Evolutionary conservation across 2,888 invertebrate genomes (phyloP).

Genomic region (Tipula confusa): DNA sequence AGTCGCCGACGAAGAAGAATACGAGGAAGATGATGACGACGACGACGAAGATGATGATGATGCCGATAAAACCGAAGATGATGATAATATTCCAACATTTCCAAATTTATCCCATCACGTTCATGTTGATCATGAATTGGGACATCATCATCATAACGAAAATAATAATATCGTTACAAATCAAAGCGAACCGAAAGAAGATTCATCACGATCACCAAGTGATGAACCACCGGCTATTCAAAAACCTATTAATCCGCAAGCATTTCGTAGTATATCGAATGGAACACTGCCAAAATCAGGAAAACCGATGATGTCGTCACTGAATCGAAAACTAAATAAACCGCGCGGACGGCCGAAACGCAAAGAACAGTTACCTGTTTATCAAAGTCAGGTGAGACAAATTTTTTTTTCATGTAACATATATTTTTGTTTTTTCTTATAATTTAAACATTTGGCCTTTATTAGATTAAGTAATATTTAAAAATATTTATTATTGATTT

Average conservation of each 20-base stretch:
- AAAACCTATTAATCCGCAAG: slow-evolving; percentile 5
- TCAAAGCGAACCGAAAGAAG: background rate
- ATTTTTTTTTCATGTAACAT: no score
- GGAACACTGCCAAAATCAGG: slow-evolving; percentile 48
- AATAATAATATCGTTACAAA: background rate
- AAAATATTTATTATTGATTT: background rate
- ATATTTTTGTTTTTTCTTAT: slow-evolving; percentile 21
- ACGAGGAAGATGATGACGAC: slow-evolving; percentile 34
- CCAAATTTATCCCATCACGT: background rate
- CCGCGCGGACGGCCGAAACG: slow-evolving; percentile 51
- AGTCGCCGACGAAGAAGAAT: slow-evolving; percentile 27
- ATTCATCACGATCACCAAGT: background rate
- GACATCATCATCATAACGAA: slow-evolving; percentile 31
- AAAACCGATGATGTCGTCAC: slow-evolving; percentile 46
- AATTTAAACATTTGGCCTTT: background rate
- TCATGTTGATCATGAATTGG: slow-evolving; percentile 36
- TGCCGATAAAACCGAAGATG: slow-evolving; percentile 13
- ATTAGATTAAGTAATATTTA: slow-evolving; percentile 12
- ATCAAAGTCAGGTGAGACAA: slow-evolving; percentile 58
- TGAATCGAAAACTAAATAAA: slow-evolving; percentile 46
- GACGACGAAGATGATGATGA: background rate
- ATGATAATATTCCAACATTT: background rate
- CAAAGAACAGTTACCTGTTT: slow-evolving; percentile 51
- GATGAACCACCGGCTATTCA: background rate
- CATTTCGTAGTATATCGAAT: slow-evolving; percentile 40